Evolutionary conservation across 2,113 vertebrate species (phyloP).

Genomic region (Bubo bubo): DNA sequence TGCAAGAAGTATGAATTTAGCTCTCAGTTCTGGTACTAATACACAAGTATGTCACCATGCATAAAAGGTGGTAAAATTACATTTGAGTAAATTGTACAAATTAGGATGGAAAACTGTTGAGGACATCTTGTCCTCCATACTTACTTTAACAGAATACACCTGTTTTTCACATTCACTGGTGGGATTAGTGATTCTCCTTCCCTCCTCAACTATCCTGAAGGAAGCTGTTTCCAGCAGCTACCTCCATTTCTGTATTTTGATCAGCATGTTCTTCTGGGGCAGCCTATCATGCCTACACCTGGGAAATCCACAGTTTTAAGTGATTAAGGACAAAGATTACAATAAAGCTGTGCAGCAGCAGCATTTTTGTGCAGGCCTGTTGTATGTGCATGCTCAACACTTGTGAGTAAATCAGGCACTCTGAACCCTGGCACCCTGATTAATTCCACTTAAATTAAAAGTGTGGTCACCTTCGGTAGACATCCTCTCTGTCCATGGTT

Average conservation of each 20-base stretch:
- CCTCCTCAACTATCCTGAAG: neutral
- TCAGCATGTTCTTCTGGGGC: neutral
- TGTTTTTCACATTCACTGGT: neutral
- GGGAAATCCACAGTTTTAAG: neutral
- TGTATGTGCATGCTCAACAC: rapidly evolving
- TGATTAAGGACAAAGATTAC: neutral
- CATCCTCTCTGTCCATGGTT: neutral
- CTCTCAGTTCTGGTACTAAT: neutral
- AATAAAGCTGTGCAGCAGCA: neutral
- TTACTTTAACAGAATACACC: neutral
- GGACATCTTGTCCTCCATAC: neutral
- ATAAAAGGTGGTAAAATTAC: neutral
- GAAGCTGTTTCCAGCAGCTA: neutral
- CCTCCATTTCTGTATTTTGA: neutral
- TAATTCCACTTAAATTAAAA: neutral
- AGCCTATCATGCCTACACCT: neutral
- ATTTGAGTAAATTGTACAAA: neutral
- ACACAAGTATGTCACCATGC: neutral
- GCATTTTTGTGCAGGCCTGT: neutral
- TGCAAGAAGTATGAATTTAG: neutral
- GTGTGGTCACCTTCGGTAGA: neutral
- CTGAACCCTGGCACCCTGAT: neutral
- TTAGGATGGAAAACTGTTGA: neutral
- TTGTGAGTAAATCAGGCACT: neutral
- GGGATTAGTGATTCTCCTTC: neutral